Percentiles rank a stretch among this genome's conserved stretches.
Evolutionary conservation across 2,113 vertebrate species (phyloP).

Genomic region (Barnardius zonarius): DNA sequence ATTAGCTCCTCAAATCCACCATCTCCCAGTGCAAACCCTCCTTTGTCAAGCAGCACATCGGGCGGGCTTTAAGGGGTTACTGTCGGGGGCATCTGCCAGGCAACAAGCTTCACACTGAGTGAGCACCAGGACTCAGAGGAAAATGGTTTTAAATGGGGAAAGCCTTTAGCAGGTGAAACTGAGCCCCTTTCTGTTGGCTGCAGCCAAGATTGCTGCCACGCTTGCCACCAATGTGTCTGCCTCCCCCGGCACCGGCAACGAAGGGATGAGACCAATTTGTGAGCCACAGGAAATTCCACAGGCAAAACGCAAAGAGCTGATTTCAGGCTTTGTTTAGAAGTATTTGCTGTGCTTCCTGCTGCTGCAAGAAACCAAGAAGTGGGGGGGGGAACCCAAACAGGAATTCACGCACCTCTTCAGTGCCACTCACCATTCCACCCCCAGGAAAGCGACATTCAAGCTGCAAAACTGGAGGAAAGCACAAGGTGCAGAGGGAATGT

Average conservation of each 20-base stretch:
- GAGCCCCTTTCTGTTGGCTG: background rate
- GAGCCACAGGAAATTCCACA: conserved; percentile 35
- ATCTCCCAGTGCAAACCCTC: background rate
- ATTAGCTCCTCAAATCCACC: background rate
- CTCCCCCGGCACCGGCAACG: background rate
- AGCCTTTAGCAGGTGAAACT: background rate
- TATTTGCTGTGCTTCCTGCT: conserved; percentile 41
- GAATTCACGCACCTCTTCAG: conserved; percentile 17
- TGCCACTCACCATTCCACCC: conserved; percentile 8
- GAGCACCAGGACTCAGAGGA: background rate
- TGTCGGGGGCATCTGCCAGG: background rate
- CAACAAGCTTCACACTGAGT: background rate
- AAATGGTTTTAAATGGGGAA: background rate
- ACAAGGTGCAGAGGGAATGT: background rate
- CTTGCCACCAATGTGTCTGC: background rate
- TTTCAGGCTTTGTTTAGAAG: conserved; percentile 50
- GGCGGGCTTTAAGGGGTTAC: background rate
- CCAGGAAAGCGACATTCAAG: background rate
- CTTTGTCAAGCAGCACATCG: accelerated
- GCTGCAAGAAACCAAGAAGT: conserved; percentile 5
- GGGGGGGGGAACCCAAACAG: background rate
- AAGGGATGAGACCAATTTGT: conserved; percentile 13
- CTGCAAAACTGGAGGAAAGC: background rate
- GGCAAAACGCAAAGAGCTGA: conserved; percentile 40
- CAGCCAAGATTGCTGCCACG: background rate